Evolutionary conservation across 2,888 invertebrate genomes (phyloP).

Genomic region (Heterodera filipjevi): DNA sequence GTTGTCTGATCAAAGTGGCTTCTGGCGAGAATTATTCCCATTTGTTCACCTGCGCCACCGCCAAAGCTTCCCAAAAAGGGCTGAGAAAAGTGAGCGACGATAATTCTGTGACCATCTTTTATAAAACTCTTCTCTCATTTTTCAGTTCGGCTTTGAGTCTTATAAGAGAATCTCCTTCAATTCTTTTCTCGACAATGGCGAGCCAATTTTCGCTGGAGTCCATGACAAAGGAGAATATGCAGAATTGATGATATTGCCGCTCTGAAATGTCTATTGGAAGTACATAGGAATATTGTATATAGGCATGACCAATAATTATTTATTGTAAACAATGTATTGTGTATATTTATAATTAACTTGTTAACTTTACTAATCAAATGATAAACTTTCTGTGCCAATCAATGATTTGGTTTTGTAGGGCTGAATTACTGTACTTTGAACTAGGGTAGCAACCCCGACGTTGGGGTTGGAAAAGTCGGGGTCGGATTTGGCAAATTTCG

Average conservation of each 20-base stretch:
- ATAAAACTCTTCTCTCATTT: not conserved
- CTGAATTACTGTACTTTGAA: too few species aligned
- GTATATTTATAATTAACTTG: too few species aligned
- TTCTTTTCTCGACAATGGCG: slow-evolving; percentile 27
- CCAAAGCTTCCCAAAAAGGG: slow-evolving; percentile 33
- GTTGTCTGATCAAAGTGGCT: not conserved
- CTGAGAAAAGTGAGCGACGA: slow-evolving; percentile 26
- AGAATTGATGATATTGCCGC: slow-evolving; percentile 26
- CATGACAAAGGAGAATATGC: slow-evolving; percentile 29
- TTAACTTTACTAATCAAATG: too few species aligned
- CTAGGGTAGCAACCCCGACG: too few species aligned
- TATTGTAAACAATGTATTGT: too few species aligned
- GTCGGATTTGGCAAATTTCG: too few species aligned
- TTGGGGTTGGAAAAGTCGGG: too few species aligned
- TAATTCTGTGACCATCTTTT: not conserved
- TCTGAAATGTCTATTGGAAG: too few species aligned
- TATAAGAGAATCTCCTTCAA: slow-evolving; percentile 18
- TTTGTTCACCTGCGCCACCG: slow-evolving; percentile 32
- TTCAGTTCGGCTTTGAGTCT: slow-evolving; percentile 24
- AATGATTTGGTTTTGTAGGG: too few species aligned
- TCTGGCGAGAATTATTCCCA: not conserved
- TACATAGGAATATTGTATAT: too few species aligned
- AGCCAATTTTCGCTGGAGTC: slow-evolving; percentile 20
- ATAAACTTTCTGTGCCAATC: too few species aligned
- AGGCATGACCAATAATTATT: too few species aligned